phyloP scores from a whole-genome alignment of 2,888 invertebrate species.

The Thymelicus lineola region DNA sequence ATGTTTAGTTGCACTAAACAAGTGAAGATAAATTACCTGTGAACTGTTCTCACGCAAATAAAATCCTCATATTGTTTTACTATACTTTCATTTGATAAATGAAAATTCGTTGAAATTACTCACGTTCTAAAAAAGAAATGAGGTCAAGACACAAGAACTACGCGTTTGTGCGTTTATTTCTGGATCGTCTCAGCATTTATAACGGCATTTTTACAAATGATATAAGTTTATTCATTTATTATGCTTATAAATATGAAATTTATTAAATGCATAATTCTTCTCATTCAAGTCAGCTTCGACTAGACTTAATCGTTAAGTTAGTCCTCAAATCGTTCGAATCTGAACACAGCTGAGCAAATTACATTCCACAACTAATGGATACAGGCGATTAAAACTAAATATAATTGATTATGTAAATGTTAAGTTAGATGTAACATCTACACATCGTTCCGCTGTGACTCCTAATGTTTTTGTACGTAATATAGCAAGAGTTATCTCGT shows the following conservation, averaged over 20 bases:
- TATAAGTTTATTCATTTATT: slow-evolving; percentile 38
- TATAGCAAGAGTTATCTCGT: slow-evolving; percentile 10
- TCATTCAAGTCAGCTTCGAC: not conserved
- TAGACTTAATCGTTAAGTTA: not conserved
- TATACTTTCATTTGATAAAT: slow-evolving; percentile 38
- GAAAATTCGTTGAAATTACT: slow-evolving; percentile 51
- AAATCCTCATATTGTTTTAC: slow-evolving; percentile 30
- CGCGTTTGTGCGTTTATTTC: slow-evolving; percentile 57
- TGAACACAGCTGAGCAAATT: slow-evolving; percentile 2
- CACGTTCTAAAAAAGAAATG: slow-evolving; percentile 65
- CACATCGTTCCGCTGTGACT: not conserved
- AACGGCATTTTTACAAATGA: slow-evolving; percentile 42
- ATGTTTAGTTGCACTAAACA: slow-evolving; percentile 11
- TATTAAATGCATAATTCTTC: not conserved
- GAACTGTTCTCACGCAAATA: slow-evolving; percentile 29
- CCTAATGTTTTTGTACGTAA: slow-evolving; percentile 15
- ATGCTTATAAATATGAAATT: slow-evolving; percentile 7
- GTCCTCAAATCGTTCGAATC: not conserved
- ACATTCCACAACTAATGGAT: not conserved
- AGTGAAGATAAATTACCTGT: slow-evolving; percentile 21
- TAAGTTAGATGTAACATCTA: not conserved
- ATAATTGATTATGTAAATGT: slow-evolving; percentile 3
- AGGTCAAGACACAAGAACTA: slow-evolving; percentile 66
- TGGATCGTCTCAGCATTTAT: slow-evolving; percentile 45
- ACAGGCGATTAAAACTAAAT: not conserved